phyloP scores from a whole-genome alignment of 2,888 invertebrate species.

The Cistogaster globosa region DNA sequence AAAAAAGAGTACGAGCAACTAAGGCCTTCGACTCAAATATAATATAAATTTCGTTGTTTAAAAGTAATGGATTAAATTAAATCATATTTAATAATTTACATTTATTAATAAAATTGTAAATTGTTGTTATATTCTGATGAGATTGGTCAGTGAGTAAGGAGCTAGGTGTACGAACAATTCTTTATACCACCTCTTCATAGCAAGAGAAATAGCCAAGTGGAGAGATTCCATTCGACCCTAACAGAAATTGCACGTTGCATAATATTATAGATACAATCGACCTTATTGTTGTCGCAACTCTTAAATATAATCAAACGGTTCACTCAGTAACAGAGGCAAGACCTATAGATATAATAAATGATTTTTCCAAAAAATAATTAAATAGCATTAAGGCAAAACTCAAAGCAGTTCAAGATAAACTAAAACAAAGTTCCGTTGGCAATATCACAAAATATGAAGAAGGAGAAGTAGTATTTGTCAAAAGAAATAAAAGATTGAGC shows the following conservation, averaged over 20 bases:
- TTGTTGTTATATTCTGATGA: no score
- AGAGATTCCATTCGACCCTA: slow-evolving; percentile 54
- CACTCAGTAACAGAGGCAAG: slow-evolving; percentile 41
- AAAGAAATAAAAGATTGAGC: slow-evolving; percentile 16
- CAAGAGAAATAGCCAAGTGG: slow-evolving; percentile 59
- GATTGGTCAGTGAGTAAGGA: no score
- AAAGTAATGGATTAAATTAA: no score
- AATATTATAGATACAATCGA: slow-evolving; percentile 40
- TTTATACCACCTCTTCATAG: slow-evolving; percentile 61
- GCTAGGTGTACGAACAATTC: slow-evolving; percentile 34
- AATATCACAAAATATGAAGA: slow-evolving; percentile 8
- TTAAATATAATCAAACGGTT: slow-evolving; percentile 20
- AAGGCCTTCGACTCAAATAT: no score
- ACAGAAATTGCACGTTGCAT: slow-evolving; percentile 55
- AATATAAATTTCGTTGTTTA: no score
- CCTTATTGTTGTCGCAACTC: slow-evolving; percentile 27
- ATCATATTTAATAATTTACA: no score
- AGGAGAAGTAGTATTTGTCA: no score
- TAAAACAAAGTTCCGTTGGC: slow-evolving; percentile 32
- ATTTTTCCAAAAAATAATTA: slow-evolving; percentile 2
- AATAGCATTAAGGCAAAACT: background rate
- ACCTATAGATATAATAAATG: slow-evolving; percentile 11
- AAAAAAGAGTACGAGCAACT: no score
- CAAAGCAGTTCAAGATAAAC: background rate
- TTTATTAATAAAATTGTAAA: no score